phyloP scores from a whole-genome alignment of 1,140 invertebrate genomes.

The Leptonema lineaticorne region DNA sequence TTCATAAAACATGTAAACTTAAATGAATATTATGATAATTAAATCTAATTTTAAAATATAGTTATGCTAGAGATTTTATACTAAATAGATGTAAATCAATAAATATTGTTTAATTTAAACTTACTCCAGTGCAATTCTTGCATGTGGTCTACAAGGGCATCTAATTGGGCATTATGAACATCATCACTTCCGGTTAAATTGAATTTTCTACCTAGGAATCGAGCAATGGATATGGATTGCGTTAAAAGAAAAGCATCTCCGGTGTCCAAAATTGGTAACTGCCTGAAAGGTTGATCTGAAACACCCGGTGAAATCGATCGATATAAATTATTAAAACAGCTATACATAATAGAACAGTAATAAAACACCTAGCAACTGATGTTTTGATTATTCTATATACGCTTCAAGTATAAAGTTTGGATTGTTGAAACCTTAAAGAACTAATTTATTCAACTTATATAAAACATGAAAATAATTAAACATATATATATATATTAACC shows the following conservation, averaged over 20 bases:
- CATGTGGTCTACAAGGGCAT: conserved; percentile 65
- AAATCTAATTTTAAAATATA: too few relatives aligned
- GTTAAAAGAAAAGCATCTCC: conserved; percentile 47
- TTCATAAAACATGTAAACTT: too few relatives aligned
- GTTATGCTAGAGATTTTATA: too few relatives aligned
- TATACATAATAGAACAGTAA: not conserved
- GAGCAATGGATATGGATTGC: conserved; percentile 70
- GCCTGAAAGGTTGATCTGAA: conserved; percentile 32
- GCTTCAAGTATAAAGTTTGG: too few relatives aligned
- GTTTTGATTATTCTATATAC: too few relatives aligned
- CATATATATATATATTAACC: conserved; percentile 43
- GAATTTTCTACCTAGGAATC: conserved; percentile 68
- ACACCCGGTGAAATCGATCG: not conserved
- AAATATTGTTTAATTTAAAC: conserved; percentile 2
- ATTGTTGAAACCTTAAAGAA: too few relatives aligned
- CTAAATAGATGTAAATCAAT: too few relatives aligned
- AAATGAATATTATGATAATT: too few relatives aligned
- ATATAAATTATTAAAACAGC: too few relatives aligned
- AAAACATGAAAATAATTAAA: not conserved
- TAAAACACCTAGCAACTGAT: too few relatives aligned
- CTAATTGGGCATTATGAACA: conserved; percentile 66
- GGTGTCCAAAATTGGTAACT: conserved; percentile 29
- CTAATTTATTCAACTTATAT: not conserved
- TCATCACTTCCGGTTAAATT: conserved; percentile 65
- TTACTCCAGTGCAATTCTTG: conserved; percentile 57